Evolutionary conservation across 1,140 invertebrate genomes (phyloP).

Genomic region (Palaemon carinicauda): DNA sequence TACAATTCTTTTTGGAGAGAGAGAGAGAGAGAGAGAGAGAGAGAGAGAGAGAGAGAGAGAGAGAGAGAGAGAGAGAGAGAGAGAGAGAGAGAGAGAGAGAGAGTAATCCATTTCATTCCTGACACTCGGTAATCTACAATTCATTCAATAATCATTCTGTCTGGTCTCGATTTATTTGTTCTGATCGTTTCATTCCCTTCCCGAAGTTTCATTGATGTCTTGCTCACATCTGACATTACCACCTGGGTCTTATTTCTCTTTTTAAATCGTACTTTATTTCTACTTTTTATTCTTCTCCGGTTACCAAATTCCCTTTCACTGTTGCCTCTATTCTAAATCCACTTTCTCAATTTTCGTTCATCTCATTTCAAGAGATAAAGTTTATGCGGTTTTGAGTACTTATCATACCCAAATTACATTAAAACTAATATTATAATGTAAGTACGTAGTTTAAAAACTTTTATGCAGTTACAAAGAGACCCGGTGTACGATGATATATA

Average conservation of each 20-base stretch:
- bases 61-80: slow-evolving; percentile 24
- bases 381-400: too few relatives aligned
- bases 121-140: neutral
- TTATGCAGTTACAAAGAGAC: too few relatives aligned
- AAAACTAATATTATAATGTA: too few relatives aligned
- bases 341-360: too few relatives aligned
- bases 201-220: too few relatives aligned
- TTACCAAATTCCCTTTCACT: neutral
- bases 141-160: too few relatives aligned
- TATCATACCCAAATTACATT: too few relatives aligned
- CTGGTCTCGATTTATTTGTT: neutral
- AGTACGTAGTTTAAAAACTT: too few relatives aligned
- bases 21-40: slow-evolving; percentile 31
- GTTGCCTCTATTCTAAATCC: too few relatives aligned
- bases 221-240: neutral
- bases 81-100: slow-evolving; percentile 29
- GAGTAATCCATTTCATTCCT: neutral
- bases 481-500: too few relatives aligned
- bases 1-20: neutral
- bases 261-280: neutral
- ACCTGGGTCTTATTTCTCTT: neutral
- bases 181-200: neutral
- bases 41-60: slow-evolving; percentile 25
- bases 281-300: neutral
- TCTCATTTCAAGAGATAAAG: too few relatives aligned